These are phyloP conservation scores for Drosophila bunnanda DNA, from an alignment of 2,888 invertebrate species.

Conservation along the genomic window DNA sequence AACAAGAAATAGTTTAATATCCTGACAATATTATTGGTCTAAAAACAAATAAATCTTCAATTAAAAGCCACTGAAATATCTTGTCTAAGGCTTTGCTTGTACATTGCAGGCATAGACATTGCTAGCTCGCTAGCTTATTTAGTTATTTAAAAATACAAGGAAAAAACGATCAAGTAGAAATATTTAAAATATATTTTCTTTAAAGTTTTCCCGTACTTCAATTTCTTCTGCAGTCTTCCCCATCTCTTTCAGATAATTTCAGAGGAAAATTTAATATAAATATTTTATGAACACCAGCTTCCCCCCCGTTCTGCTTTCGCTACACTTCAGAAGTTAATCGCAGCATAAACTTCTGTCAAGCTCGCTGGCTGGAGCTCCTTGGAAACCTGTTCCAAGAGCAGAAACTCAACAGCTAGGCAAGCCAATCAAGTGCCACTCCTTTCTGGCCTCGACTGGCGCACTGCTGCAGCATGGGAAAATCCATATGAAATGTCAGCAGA, in stretches of 20 bases:
- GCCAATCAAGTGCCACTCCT: conserved; percentile 53
- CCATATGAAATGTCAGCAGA: conserved; percentile 51
- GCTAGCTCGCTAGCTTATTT: not conserved
- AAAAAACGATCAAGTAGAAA: not conserved
- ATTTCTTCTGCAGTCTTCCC: not conserved
- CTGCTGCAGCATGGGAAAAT: conserved; percentile 66
- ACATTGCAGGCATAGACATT: not conserved
- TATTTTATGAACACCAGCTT: not conserved
- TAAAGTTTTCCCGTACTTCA: too few relatives aligned
- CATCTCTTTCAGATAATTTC: not conserved
- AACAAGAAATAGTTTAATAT: too few relatives aligned
- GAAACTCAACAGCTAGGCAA: conserved; percentile 14
- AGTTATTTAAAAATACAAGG: not conserved
- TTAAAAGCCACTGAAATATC: not conserved
- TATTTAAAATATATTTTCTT: not conserved
- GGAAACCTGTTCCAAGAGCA: conserved; percentile 39
- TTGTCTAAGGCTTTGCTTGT: not conserved
- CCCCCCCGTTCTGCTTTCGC: not conserved
- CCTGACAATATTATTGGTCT: too few relatives aligned
- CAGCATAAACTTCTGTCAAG: conserved; percentile 24
- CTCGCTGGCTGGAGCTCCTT: conserved; percentile 18
- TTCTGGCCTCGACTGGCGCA: conserved; percentile 29
- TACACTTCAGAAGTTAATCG: conserved; percentile 12
- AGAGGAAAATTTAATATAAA: not conserved
- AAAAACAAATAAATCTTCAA: too few relatives aligned